phyloP scores from a whole-genome alignment of 2,113 vertebrate genomes.

The Oxyura jamaicensis region DNA sequence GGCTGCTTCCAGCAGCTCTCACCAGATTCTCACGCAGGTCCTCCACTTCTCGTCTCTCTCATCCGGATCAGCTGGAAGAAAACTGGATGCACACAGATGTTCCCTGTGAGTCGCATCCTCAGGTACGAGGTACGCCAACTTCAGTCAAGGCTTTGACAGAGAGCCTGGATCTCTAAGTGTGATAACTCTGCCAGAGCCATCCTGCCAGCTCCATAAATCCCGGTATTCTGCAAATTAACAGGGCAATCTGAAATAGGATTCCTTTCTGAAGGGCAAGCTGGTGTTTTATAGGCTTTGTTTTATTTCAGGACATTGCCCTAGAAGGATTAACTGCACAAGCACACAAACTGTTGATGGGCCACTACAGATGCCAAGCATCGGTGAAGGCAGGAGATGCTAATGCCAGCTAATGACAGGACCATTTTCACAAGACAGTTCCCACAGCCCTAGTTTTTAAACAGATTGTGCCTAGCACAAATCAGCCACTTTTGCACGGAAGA shows the following conservation, averaged over 20 bases:
- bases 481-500: neutral
- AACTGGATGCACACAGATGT: neutral
- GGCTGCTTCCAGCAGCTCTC: neutral
- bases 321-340: neutral
- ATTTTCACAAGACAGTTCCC: neutral
- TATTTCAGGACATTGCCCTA: neutral
- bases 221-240: neutral
- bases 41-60: neutral
- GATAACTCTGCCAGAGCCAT: neutral
- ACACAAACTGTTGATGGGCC: neutral
- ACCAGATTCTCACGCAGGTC: neutral
- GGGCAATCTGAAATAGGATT: neutral
- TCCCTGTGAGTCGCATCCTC: neutral
- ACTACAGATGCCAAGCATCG: neutral
- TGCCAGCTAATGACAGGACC: neutral
- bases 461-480: neutral
- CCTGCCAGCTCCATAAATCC: neutral
- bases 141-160: neutral
- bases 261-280: neutral
- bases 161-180: neutral
- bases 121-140: neutral
- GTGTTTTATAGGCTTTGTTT: neutral
- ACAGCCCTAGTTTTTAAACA: neutral
- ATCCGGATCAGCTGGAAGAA: neutral
- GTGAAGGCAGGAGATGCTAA: neutral